Conservation (phyloP, 2,888 invertebrate species). For the Drosophila hawaiiensis region DNA sequence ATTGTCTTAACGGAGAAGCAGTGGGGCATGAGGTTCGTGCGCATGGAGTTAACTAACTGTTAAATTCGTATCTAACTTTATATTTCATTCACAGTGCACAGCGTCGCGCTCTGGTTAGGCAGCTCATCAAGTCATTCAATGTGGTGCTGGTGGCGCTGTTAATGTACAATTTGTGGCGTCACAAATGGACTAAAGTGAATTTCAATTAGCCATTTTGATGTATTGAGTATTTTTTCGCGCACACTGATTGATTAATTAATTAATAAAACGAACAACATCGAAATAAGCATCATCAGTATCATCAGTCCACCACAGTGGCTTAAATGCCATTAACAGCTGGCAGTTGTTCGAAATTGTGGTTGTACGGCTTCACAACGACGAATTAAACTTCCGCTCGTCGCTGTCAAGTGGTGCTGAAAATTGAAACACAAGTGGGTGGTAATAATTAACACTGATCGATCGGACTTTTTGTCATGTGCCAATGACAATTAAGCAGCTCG, state of each 20-base stretch:
- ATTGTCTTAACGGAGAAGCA: constrained; percentile 53
- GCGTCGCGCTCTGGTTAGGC: constrained; percentile 76
- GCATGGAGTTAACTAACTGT: constrained; percentile 4
- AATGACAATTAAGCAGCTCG: neutral
- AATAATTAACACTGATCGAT: constrained; percentile 27
- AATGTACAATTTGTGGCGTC: constrained; percentile 83
- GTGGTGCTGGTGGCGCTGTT: constrained; percentile 82
- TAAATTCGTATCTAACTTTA: constrained; percentile 1
- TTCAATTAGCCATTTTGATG: constrained; percentile 72
- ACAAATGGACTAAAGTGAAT: constrained; percentile 84
- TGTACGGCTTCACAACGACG: constrained; percentile 25
- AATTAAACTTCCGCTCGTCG: constrained; percentile 60
- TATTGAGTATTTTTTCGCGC: constrained; percentile 38
- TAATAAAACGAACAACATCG: constrained; percentile 52
- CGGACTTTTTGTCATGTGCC: constrained; percentile 12
- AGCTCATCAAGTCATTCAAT: constrained; percentile 81
- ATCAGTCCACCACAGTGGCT: constrained; percentile 22
- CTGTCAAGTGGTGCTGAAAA: constrained; percentile 35
- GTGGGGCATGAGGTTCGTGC: constrained; percentile 56
- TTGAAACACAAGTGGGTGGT: constrained; percentile 22
- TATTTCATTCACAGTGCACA: constrained; percentile 66
- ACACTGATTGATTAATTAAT: constrained; percentile 70
- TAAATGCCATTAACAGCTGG: constrained; percentile 64
- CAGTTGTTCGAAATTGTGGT: constrained; percentile 28
- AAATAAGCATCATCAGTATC: constrained; percentile 1